These are phyloP conservation scores for Cydia pomonella DNA, from an alignment of 1,140 invertebrate species.

Conservation along the genomic window DNA sequence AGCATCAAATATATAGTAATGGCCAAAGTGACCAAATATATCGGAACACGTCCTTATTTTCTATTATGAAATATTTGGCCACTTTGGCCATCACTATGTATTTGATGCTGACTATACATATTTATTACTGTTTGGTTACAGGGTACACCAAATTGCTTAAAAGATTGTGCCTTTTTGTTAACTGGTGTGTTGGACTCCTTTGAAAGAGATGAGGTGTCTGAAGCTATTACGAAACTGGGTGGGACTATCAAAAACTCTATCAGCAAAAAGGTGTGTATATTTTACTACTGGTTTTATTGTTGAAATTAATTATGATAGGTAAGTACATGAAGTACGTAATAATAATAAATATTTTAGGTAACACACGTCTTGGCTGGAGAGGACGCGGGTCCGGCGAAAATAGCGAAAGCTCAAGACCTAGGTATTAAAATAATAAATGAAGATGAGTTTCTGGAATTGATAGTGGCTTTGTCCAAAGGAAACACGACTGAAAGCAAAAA, in stretches of 20 bases:
- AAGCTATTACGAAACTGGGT: conserved; percentile 89
- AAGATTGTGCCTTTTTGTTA: conserved; percentile 89
- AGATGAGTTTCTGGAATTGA: conserved; percentile 91
- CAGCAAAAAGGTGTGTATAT: conserved; percentile 84
- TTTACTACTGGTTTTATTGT: conserved; percentile 34
- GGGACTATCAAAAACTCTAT: conserved; percentile 88
- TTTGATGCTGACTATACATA: not conserved
- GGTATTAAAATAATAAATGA: conserved; percentile 88
- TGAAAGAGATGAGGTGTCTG: conserved; percentile 89
- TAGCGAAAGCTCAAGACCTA: conserved; percentile 88
- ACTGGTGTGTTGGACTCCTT: conserved; percentile 95
- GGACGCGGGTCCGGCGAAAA: conserved; percentile 91
- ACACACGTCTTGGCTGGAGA: conserved; percentile 92
- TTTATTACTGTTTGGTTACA: conserved; percentile 51
- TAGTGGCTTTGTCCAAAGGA: conserved; percentile 73
- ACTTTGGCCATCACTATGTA: no score
- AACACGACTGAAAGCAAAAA: conserved; percentile 25
- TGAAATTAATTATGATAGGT: not conserved
- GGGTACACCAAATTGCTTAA: conserved; percentile 88
- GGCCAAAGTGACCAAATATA: no score
- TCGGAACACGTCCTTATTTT: no score
- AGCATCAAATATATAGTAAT: no score
- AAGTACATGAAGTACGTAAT: no score
- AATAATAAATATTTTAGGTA: conserved; percentile 76
- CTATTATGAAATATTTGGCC: no score